Base-by-base conservation (phyloP, 1,140 invertebrate genomes). In the Carposina sasakii region DNA sequence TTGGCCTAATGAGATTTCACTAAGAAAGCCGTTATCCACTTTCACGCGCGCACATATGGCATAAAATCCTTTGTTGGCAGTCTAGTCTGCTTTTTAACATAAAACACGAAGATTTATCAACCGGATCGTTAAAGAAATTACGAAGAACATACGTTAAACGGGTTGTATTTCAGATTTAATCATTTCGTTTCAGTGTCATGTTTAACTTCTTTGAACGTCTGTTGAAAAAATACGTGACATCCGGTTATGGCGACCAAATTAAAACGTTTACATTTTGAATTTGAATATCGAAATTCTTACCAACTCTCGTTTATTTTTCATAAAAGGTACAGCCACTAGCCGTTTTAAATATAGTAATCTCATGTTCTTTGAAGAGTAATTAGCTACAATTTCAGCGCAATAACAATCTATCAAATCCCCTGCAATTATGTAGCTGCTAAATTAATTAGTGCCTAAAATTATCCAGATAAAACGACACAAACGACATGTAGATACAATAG, bases 1-100 rank as follows among this genome's bases (percentile, higher is more conserved):
- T n/a, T n/a, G n/a, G n/a, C n/a, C n/a, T n/a, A n/a, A n/a, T n/a
- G n/a, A n/a, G n/a, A n/a, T n/a, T n/a, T n/a, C n/a, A n/a, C n/a
- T n/a, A n/a, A n/a, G n/a, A n/a, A n/a, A n/a, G n/a, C n/a, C n/a
- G n/a, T 51, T 51, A 44, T 64, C 52, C 60, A 43, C 49, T 41
- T 47, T 50, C 65, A 52, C 71, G 61, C 68, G 59, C 57, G 59
- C 65, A 76, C 75, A 76, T 79, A 65, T 76, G 69, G 43, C 42
- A 49, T 42, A 19, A 30, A 20, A 15, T 36, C 23, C 16, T 48
- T 50, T 49, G 53, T 39, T 15, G 9, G 31, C 9, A 30, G 22
- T 42, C 47, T 34, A 47, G 52, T 44, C 50, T 37, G 39, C 21
- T 49, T 40, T 42, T 46, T n/a, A n/a, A n/a, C n/a, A n/a, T n/a